These are phyloP conservation scores for Perizoma affinitatum DNA, from an alignment of 2,888 invertebrate species.

Conservation along the genomic window DNA sequence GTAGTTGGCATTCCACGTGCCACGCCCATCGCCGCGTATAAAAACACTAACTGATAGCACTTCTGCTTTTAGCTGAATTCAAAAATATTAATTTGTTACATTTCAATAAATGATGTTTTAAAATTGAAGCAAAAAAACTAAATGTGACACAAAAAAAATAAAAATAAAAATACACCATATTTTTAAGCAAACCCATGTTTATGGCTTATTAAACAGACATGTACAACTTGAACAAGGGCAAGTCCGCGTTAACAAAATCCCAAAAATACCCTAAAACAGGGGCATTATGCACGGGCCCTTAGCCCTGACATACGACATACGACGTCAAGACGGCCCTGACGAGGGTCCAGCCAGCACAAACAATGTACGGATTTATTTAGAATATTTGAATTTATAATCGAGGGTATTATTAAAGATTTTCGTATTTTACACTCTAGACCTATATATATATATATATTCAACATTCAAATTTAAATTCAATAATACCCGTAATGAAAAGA, in stretches of 20 bases:
- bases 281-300: slow-evolving; percentile 19
- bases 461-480: neutral
- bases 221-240: slow-evolving; percentile 14
- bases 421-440: slow-evolving; percentile 11
- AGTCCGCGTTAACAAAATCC: slow-evolving; percentile 20
- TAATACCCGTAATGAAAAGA: neutral
- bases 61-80: no score
- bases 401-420: slow-evolving; percentile 15
- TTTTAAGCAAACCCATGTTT: no score
- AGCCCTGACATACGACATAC: slow-evolving; percentile 25
- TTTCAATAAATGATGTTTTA: no score
- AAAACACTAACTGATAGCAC: no score
- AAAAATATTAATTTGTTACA: no score
- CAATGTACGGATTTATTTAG: slow-evolving; percentile 23
- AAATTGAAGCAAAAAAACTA: no score
- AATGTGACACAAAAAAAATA: no score
- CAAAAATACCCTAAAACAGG: slow-evolving; percentile 15
- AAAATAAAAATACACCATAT: no score
- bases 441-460: neutral
- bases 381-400: slow-evolving; percentile 32
- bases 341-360: slow-evolving; percentile 27
- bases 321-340: slow-evolving; percentile 23
- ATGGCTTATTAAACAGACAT: neutral
- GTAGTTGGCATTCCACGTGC: no score
- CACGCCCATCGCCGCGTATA: no score